Percentiles rank a stretch among this genome's conserved stretches.
Conservation (phyloP, 2,888 invertebrate species). For the Fissipunctia ypsillon region DNA sequence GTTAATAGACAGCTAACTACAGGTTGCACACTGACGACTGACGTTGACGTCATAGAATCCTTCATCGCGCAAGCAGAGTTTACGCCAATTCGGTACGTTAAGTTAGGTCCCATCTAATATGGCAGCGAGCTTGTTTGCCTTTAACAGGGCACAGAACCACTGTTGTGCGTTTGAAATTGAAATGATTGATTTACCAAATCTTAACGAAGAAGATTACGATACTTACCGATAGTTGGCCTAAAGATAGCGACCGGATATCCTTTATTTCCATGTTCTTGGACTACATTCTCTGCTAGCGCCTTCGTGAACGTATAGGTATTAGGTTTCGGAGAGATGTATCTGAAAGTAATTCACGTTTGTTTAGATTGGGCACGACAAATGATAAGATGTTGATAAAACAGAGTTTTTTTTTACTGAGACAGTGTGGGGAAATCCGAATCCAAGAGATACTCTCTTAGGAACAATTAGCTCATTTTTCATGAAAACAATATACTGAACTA, state of each 20-base stretch:
- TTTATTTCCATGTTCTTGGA: conserved; percentile 91
- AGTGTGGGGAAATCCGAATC: not conserved
- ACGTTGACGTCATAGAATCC: too few species aligned
- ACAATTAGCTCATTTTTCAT: not conserved
- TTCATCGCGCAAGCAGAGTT: too few species aligned
- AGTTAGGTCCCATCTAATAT: too few species aligned
- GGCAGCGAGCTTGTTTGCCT: too few species aligned
- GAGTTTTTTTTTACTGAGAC: not conserved
- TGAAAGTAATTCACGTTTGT: conserved; percentile 65
- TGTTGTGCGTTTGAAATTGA: too few species aligned
- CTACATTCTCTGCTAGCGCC: conserved; percentile 94
- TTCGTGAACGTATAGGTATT: conserved; percentile 98
- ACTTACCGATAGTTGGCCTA: conserved; percentile 94
- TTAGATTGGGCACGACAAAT: not conserved
- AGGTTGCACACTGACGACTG: too few species aligned
- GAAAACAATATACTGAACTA: not conserved
- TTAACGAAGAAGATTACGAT: too few species aligned
- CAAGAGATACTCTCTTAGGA: not conserved
- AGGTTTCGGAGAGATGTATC: conserved; percentile 92
- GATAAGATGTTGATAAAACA: not conserved
- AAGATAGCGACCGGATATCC: conserved; percentile 94
- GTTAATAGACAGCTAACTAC: not conserved
- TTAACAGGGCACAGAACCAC: too few species aligned
- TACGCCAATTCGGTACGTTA: too few species aligned
- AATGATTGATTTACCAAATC: too few species aligned